Conservation (phyloP, 1,140 invertebrate genomes). For the Zaprionus capensis region DNA sequence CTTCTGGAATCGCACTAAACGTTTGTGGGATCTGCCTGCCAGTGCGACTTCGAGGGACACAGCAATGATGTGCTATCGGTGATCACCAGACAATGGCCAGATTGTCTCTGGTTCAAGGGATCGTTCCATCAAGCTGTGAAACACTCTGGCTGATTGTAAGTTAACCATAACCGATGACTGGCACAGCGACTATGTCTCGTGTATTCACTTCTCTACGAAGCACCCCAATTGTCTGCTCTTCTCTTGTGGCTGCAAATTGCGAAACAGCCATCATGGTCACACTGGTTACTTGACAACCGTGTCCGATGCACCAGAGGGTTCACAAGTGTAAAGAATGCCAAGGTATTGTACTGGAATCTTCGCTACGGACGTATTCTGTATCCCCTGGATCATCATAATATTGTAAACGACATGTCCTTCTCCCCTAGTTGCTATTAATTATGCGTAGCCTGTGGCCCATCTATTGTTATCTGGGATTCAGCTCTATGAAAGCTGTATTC, state of each 20-base stretch:
- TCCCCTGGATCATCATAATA: conserved; percentile 98
- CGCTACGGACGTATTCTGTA: conserved; percentile 99
- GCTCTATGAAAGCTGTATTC: conserved; percentile 99
- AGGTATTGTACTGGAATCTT: conserved; percentile 99
- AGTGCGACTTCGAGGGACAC: conserved; percentile 98
- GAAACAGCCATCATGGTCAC: conserved; percentile 98
- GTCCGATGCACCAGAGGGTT: conserved; percentile 94
- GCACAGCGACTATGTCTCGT: conserved; percentile 98
- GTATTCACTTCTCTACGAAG: conserved; percentile 98
- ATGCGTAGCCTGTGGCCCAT: conserved; percentile 98
- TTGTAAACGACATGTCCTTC: conserved; percentile 98
- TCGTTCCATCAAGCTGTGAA: conserved; percentile 99
- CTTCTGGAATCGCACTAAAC: conserved; percentile 99
- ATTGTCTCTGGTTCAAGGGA: conserved; percentile 99
- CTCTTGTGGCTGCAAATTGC: conserved; percentile 97
- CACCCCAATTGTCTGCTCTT: conserved; percentile 99
- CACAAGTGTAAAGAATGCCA: conserved; percentile 99
- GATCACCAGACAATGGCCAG: conserved; percentile 99
- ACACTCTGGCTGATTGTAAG: conserved; percentile 99
- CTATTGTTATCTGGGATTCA: conserved; percentile 99
- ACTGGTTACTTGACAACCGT: conserved; percentile 92
- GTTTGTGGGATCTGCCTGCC: conserved; percentile 98
- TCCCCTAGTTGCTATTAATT: conserved; percentile 99
- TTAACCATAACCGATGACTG: conserved; percentile 75
- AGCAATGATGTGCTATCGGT: conserved; percentile 99